Evolutionary conservation across 2,113 vertebrate genomes (phyloP).

Genomic region (Epinephelus moara): DNA sequence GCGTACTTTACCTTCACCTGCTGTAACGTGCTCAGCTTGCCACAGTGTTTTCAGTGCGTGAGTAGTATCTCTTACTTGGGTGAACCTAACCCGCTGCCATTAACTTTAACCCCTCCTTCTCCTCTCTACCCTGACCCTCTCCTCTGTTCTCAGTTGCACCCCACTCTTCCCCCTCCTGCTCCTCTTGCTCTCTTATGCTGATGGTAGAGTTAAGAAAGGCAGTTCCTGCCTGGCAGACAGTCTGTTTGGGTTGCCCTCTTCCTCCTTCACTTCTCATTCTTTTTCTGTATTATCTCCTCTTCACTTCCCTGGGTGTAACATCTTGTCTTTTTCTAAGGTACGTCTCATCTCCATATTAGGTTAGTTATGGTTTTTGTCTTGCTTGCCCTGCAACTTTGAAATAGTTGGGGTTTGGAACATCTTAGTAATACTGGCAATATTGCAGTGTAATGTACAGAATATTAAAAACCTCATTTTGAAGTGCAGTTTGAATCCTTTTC

Average conservation of each 20-base stretch:
- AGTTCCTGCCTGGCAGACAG: conserved; percentile 72
- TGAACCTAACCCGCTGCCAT: neutral
- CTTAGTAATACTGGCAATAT: neutral
- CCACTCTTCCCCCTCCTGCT: neutral
- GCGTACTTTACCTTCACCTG: neutral
- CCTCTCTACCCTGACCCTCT: conserved; percentile 42
- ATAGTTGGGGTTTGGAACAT: neutral
- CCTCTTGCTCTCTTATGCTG: conserved; percentile 41
- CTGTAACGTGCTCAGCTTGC: neutral
- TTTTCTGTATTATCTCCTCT: conserved; percentile 27
- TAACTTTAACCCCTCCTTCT: conserved; percentile 59
- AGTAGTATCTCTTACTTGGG: conserved; percentile 60
- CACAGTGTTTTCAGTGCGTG: conserved; percentile 35
- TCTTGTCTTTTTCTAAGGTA: conserved; percentile 62
- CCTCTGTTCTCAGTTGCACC: conserved; percentile 9
- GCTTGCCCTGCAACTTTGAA: conserved; percentile 20
- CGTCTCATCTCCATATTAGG: conserved; percentile 16
- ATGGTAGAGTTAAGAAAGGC: conserved; percentile 76
- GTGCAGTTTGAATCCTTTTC: neutral
- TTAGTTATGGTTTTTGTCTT: conserved; percentile 19
- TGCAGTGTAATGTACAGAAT: neutral
- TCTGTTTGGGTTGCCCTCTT: conserved; percentile 66
- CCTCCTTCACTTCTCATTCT: conserved; percentile 31
- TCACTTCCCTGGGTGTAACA: conserved; percentile 18
- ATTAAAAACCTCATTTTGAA: neutral